A percentile compares a stretch with the other conserved stretches of the same genome.
phyloP scores from a whole-genome alignment of 2,888 invertebrate species.

The Cheilosia vernalis region DNA sequence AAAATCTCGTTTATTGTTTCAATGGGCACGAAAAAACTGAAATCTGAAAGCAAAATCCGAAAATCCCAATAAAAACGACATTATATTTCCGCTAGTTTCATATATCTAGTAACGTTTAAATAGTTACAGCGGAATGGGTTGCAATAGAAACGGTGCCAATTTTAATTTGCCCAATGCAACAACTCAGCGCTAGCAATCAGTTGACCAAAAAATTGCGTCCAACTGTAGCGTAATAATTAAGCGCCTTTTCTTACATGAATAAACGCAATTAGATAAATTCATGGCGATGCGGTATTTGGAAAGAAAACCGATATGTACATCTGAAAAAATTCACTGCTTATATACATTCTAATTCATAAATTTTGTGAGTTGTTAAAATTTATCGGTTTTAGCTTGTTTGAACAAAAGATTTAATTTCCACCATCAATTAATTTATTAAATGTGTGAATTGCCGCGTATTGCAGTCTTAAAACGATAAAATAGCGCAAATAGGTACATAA shows the following conservation, averaged over 20 bases:
- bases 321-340: slow-evolving; percentile 18
- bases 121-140: too few species aligned
- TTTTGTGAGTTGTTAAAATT: slow-evolving; percentile 19
- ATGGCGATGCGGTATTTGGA: slow-evolving; percentile 38
- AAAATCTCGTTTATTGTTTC: too few species aligned
- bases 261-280: slow-evolving; percentile 22
- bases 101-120: too few species aligned
- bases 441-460: slow-evolving; percentile 33
- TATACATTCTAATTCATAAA: slow-evolving; percentile 19
- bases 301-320: slow-evolving; percentile 42
- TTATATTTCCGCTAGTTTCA: too few species aligned
- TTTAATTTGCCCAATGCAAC: too few species aligned
- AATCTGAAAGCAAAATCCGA: too few species aligned
- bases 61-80: too few species aligned
- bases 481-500: slow-evolving; percentile 17
- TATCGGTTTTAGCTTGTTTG: slow-evolving; percentile 1
- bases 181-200: too few species aligned
- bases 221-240: slow-evolving; percentile 17
- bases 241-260: slow-evolving; percentile 10
- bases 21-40: too few species aligned
- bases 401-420: background rate
- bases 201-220: background rate
- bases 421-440: slow-evolving; percentile 15
- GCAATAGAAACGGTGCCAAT: too few species aligned
- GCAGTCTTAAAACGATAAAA: slow-evolving; percentile 14